Base-by-base conservation (phyloP, 2,113 vertebrate species). In the Neofelis nebulosa region DNA sequence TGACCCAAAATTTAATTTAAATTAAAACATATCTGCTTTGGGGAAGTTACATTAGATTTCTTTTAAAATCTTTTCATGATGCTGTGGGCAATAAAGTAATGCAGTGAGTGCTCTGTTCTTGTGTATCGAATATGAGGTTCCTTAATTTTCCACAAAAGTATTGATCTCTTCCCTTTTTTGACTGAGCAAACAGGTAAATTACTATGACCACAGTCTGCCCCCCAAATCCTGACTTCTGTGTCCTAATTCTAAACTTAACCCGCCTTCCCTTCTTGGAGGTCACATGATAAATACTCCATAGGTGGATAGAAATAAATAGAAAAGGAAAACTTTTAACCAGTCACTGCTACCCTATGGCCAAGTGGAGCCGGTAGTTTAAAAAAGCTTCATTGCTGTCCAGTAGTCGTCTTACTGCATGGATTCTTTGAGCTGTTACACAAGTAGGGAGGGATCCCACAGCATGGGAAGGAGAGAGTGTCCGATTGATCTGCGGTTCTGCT, bases 111-210 rank as follows among this genome's bases (percentile, higher is more conserved):
- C 33, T 73, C 29, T 95, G 23, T 82, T 81, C 3, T 69, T 66
- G 36, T 31, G 36, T 25, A 29, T 91, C 82, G 88, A 7, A 41
- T 91, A 45, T 36, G 29, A 74, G 4, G 29, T 78, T 91, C 13
- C 18, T 81, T 87, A 8, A 71, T 91, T 85, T 87, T 82, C 33
- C 83, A 63, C 14, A 31, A 21, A 94, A 88, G 27, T 57, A 80
- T 93, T 89, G 33, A 41, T 79, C 33, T 90, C 80, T 92, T 95
- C 10, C 13, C 52, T 92, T 86, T 82, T 89, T 41, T 94, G 76
- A 21, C 13, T 79, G 68, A 92, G 38, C 57, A 95, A 15, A 15
- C 50, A 92, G 61, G 73, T 87, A 61, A 94, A 82, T 76, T 93
- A 91, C 61, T 29, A 14, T 61, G 66, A 93, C 38, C 21, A n/a